A percentile compares a stretch with the other conserved stretches of the same genome.
phyloP scores from a whole-genome alignment of 2,888 invertebrate genomes.

The Liopterus haemorrhoidalis region DNA sequence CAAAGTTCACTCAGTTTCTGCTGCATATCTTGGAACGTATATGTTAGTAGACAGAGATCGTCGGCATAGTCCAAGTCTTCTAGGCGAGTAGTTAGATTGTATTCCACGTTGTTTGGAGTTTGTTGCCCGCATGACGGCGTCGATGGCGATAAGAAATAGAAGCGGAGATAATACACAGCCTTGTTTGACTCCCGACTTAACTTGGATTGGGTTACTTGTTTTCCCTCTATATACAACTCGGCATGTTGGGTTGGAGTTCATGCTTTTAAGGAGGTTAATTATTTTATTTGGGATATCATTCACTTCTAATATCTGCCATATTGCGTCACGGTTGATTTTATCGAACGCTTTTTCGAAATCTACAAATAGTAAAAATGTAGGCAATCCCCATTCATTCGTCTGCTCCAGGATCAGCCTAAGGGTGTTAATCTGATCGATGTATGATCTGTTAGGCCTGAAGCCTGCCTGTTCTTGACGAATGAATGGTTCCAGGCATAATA shows the following conservation, averaged over 20 bases:
- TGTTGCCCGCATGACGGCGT: slow-evolving; percentile 6
- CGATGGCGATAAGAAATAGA: slow-evolving; percentile 11
- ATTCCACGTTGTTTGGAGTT: background rate
- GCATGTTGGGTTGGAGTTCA: slow-evolving; percentile 2
- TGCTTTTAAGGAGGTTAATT: slow-evolving; percentile 1
- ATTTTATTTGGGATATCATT: slow-evolving; percentile 6
- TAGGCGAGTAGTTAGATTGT: no score
- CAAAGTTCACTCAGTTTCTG: no score
- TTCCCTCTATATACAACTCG: slow-evolving; percentile 1
- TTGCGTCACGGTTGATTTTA: slow-evolving; percentile 4
- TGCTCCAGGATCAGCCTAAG: slow-evolving; percentile 11
- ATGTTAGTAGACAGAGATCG: no score
- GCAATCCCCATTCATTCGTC: slow-evolving; percentile 5
- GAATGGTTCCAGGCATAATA: no score
- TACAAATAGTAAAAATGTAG: slow-evolving; percentile 5
- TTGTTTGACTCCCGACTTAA: slow-evolving; percentile 14
- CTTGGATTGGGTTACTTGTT: background rate
- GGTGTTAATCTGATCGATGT: slow-evolving; percentile 9
- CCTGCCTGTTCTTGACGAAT: slow-evolving; percentile 12
- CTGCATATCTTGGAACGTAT: no score
- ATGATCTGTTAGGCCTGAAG: slow-evolving; percentile 2
- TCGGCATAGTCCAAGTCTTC: no score
- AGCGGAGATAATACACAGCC: slow-evolving; percentile 15
- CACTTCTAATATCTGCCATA: slow-evolving; percentile 16
- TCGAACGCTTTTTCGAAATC: slow-evolving; percentile 13